Conservation (phyloP, 2,888 invertebrate species). For the Apotomis capreana region DNA sequence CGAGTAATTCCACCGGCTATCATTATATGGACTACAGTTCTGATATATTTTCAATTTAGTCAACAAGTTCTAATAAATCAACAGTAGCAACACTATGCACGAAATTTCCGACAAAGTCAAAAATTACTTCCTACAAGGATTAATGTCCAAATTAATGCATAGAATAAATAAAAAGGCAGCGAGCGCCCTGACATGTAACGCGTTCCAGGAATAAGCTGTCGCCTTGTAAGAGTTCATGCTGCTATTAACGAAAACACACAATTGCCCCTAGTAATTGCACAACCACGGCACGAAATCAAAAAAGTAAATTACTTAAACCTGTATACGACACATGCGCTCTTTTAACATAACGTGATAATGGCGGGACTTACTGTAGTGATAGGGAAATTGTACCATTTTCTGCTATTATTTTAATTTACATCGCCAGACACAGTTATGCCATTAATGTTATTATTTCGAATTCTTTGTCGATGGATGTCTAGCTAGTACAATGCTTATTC, state of each 20-base stretch:
- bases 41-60: too few relatives aligned
- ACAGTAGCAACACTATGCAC: too few relatives aligned
- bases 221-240: constrained; percentile 17
- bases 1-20: too few relatives aligned
- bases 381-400: constrained; percentile 23
- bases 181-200: constrained; percentile 3
- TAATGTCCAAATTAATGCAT: constrained; percentile 7
- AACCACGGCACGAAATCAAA: not conserved
- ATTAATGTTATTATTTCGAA: constrained; percentile 17
- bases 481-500: not conserved
- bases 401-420: constrained; percentile 22
- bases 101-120: too few relatives aligned
- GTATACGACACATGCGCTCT: constrained; percentile 7
- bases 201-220: constrained; percentile 27
- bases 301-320: not conserved
- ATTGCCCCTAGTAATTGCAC: constrained; percentile 25
- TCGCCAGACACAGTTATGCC: constrained; percentile 7
- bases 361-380: not conserved
- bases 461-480: constrained; percentile 18
- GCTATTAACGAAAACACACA: constrained; percentile 29
- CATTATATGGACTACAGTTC: too few relatives aligned
- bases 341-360: not conserved
- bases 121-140: not conserved
- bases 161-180: constrained; percentile 11
- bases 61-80: too few relatives aligned